Evolutionary conservation across 1,140 invertebrate genomes (phyloP).

Genomic region (Pteromalus puparum): DNA sequence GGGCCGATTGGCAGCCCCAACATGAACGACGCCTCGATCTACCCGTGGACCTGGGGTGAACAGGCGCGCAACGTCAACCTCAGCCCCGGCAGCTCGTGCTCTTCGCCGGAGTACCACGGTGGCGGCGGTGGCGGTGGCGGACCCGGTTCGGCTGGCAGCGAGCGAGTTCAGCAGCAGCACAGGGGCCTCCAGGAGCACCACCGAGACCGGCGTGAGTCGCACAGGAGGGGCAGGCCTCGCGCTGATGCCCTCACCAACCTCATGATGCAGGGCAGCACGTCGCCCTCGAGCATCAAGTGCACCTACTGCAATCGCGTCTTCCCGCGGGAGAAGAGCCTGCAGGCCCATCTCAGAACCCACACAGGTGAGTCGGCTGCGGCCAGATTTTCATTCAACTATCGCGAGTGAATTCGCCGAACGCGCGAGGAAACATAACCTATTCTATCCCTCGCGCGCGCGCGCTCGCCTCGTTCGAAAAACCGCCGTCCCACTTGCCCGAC

Average conservation of each 20-base stretch:
- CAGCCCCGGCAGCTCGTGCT: constrained; percentile 72
- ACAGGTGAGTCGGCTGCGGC: constrained; percentile 78
- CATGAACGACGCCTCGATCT: constrained; percentile 68
- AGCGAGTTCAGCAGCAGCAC: background rate
- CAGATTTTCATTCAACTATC: constrained; percentile 30
- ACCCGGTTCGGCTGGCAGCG: background rate
- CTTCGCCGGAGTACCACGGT: constrained; percentile 68
- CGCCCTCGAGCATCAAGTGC: constrained; percentile 85
- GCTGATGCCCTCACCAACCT: constrained; percentile 83
- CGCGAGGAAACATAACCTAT: constrained; percentile 45
- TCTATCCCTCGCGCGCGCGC: constrained; percentile 1
- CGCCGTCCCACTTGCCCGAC: background rate
- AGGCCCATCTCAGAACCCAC: constrained; percentile 88
- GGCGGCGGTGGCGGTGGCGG: background rate
- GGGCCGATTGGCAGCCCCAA: constrained; percentile 64
- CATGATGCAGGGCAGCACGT: constrained; percentile 84
- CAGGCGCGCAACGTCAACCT: constrained; percentile 71
- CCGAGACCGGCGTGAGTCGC: constrained; percentile 57
- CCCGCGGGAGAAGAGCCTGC: constrained; percentile 87
- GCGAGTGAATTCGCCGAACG: background rate
- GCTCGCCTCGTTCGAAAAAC: constrained; percentile 24
- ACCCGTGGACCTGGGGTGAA: constrained; percentile 72
- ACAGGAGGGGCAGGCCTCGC: constrained; percentile 82
- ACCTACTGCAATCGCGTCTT: constrained; percentile 85
- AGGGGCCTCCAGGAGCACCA: background rate